phyloP scores from a whole-genome alignment of 2,113 vertebrate genomes.

The Cairina moschata region DNA sequence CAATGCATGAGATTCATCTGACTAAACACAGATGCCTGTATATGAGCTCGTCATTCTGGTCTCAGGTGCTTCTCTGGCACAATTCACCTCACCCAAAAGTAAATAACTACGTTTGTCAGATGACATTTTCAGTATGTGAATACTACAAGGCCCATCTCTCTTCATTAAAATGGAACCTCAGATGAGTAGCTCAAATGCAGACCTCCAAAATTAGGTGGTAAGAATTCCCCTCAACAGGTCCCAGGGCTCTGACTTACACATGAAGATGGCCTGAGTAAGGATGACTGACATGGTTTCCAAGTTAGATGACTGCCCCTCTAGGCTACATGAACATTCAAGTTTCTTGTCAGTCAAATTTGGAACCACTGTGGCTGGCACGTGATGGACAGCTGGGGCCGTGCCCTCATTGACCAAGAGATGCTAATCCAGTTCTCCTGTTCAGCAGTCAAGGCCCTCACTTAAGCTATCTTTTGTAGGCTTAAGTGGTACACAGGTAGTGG shows the following conservation, averaged over 20 bases:
- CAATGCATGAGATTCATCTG: not conserved
- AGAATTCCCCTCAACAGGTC: not conserved
- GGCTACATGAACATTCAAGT: not conserved
- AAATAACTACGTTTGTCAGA: not conserved
- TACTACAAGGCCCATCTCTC: not conserved
- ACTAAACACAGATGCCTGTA: not conserved
- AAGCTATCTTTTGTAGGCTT: not conserved
- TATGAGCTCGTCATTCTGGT: not conserved
- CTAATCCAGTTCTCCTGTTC: not conserved
- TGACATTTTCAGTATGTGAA: not conserved
- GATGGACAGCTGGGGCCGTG: not conserved
- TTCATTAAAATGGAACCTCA: not conserved
- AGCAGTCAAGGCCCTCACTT: not conserved
- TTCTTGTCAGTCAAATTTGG: not conserved
- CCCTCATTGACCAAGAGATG: not conserved
- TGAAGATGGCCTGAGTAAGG: not conserved
- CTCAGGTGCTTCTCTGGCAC: not conserved
- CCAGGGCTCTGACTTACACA: not conserved
- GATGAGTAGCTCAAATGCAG: not conserved
- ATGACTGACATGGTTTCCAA: not conserved
- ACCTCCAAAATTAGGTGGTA: not conserved
- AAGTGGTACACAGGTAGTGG: not conserved
- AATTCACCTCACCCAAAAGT: not conserved
- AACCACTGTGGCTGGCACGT: not conserved
- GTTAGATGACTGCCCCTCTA: not conserved